Conservation (phyloP, 1,140 invertebrate species). For the Batillaria attramentaria region DNA sequence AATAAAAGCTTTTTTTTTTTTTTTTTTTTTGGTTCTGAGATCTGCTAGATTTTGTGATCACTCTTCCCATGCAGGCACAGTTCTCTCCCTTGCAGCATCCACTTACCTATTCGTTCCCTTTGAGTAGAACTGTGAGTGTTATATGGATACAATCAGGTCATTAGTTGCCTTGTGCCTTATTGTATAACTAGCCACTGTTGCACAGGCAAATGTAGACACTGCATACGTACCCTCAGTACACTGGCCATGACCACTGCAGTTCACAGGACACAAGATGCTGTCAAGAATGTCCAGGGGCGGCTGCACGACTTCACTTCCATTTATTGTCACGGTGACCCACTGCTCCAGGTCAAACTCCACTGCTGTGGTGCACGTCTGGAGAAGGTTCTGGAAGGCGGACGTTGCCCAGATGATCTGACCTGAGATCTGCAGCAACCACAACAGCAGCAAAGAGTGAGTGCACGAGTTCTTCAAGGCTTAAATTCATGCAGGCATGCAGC, state of each 20-base stretch:
- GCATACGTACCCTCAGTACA: conserved; percentile 43
- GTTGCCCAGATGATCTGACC: conserved; percentile 36
- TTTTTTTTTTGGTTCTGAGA: too few relatives aligned
- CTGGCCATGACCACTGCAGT: conserved; percentile 48
- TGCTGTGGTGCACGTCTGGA: conserved; percentile 37
- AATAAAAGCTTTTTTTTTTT: too few relatives aligned
- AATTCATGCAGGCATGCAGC: not conserved
- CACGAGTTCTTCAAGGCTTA: not conserved
- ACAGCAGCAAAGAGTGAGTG: not conserved
- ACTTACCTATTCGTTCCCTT: too few relatives aligned
- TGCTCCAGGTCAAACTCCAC: conserved; percentile 44
- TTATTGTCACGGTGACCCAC: conserved; percentile 34
- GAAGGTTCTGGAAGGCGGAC: conserved; percentile 41
- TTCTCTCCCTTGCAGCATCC: too few relatives aligned
- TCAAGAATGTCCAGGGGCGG: conserved; percentile 42
- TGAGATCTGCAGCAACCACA: conserved; percentile 41
- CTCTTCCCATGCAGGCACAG: too few relatives aligned
- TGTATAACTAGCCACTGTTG: too few relatives aligned
- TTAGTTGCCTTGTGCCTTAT: too few relatives aligned
- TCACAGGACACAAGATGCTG: conserved; percentile 40
- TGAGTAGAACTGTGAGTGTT: too few relatives aligned
- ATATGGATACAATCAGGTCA: too few relatives aligned
- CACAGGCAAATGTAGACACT: conserved; percentile 1
- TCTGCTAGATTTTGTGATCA: too few relatives aligned
- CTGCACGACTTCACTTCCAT: conserved; percentile 19